A percentile compares a stretch with the other conserved stretches of the same genome.
Conservation (phyloP, 2,797 vertebrate species). For the Cheirogaleus major region DNA sequence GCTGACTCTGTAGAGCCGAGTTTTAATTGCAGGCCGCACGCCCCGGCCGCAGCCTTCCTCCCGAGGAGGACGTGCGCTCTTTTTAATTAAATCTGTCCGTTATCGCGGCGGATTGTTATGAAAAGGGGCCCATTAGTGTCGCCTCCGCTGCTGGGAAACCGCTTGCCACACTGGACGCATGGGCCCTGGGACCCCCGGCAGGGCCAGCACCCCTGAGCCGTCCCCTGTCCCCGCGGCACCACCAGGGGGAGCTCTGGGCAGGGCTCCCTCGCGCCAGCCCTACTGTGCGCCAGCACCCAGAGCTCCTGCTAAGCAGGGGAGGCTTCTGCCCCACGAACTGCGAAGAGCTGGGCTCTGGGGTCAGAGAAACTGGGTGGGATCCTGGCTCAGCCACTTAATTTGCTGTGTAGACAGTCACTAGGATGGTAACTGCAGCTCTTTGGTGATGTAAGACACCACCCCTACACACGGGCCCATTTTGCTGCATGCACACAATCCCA, state of each 20-base stretch:
- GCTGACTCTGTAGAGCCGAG: conserved; percentile 11
- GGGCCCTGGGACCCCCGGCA: neutral
- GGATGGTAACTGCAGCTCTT: neutral
- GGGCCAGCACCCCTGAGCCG: neutral
- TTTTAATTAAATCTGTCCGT: conserved; percentile 80
- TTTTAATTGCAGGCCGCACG: conserved; percentile 52
- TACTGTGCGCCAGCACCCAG: neutral
- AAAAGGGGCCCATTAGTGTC: conserved; percentile 35
- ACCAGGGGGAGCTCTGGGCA: neutral
- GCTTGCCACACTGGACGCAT: neutral
- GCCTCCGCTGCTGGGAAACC: conserved; percentile 27
- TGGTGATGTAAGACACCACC: neutral
- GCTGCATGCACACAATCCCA: no score
- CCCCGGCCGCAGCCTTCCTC: neutral
- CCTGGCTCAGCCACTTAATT: neutral
- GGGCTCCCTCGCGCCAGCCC: neutral
- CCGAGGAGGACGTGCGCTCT: neutral
- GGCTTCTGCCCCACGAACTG: neutral
- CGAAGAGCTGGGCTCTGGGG: neutral
- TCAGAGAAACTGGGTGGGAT: neutral
- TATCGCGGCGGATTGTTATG: conserved; percentile 26
- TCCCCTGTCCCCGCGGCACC: neutral
- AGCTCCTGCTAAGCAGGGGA: neutral
- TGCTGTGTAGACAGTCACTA: neutral
- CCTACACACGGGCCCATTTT: neutral